Percentiles rank a stretch among this genome's conserved stretches.
Conservation (phyloP, 2,797 vertebrate genomes). For the Synanceia verrucosa region DNA sequence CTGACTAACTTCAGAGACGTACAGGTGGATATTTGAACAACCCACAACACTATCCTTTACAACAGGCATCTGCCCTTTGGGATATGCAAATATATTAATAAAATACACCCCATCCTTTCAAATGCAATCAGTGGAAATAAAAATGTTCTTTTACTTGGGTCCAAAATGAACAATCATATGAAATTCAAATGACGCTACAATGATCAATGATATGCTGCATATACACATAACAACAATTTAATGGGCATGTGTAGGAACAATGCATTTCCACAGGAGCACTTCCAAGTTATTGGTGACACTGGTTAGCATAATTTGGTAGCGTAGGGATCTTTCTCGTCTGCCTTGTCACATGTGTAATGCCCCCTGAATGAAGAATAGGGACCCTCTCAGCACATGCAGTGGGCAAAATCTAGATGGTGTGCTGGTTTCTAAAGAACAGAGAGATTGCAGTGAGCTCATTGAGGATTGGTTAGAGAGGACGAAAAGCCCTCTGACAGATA, state of each 20-base stretch:
- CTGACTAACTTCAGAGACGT: not conserved
- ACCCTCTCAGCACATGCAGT: not conserved
- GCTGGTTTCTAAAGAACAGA: slow-evolving; percentile 13
- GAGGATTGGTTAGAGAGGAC: slow-evolving; percentile 1
- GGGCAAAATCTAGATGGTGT: slow-evolving; percentile 1
- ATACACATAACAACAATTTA: slow-evolving; percentile 9
- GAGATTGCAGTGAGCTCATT: slow-evolving; percentile 12
- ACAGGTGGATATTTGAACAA: not conserved
- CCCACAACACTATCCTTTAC: not conserved
- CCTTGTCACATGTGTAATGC: slow-evolving; percentile 3
- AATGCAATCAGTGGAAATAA: slow-evolving; percentile 3
- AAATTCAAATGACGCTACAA: slow-evolving; percentile 30
- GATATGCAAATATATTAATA: slow-evolving; percentile 1
- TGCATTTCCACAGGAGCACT: slow-evolving; percentile 16
- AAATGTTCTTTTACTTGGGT: not conserved
- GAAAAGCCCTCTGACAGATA: slow-evolving; percentile 52
- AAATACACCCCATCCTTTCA: not conserved
- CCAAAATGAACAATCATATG: not conserved
- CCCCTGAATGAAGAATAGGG: not conserved
- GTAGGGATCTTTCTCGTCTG: not conserved
- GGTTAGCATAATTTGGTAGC: slow-evolving; percentile 16
- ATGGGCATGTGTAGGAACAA: not conserved
- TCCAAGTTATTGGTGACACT: not conserved
- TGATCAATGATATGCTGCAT: slow-evolving; percentile 16
- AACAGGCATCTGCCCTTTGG: not conserved